phyloP scores from a whole-genome alignment of 2,888 invertebrate genomes.

The Mesorhabditis spiculigera region DNA sequence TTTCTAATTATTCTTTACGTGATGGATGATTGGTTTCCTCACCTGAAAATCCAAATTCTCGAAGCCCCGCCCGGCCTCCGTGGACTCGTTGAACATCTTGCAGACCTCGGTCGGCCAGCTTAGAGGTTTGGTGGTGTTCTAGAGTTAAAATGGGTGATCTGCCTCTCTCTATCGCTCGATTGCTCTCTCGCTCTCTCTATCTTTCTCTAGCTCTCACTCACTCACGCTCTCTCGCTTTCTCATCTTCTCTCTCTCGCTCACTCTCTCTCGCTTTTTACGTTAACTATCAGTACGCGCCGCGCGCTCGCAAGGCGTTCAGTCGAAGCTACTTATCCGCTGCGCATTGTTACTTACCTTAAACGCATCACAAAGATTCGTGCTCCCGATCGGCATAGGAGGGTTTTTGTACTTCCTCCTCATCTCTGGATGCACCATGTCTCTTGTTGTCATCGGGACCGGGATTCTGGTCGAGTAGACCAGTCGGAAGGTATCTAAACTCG shows the following conservation, averaged over 20 bases:
- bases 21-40: not conserved
- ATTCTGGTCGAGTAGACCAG: not conserved
- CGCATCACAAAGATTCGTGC: not conserved
- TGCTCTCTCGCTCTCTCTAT: no score
- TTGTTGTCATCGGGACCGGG: not conserved
- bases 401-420: not conserved
- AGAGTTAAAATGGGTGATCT: no score
- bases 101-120: not conserved
- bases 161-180: no score
- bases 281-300: no score
- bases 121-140: not conserved
- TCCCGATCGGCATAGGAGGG: not conserved
- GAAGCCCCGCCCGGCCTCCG: slow-evolving; percentile 18
- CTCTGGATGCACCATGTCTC: not conserved
- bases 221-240: no score
- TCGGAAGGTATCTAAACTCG: not conserved
- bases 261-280: no score
- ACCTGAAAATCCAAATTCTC: slow-evolving; percentile 11
- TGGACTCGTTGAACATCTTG: not conserved
- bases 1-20: no score
- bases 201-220: no score
- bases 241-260: no score
- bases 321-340: no score
- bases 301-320: no score
- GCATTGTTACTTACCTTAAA: not conserved